Evolutionary conservation across 2,113 vertebrate genomes (phyloP).

Genomic region (Daubentonia madagascariensis): DNA sequence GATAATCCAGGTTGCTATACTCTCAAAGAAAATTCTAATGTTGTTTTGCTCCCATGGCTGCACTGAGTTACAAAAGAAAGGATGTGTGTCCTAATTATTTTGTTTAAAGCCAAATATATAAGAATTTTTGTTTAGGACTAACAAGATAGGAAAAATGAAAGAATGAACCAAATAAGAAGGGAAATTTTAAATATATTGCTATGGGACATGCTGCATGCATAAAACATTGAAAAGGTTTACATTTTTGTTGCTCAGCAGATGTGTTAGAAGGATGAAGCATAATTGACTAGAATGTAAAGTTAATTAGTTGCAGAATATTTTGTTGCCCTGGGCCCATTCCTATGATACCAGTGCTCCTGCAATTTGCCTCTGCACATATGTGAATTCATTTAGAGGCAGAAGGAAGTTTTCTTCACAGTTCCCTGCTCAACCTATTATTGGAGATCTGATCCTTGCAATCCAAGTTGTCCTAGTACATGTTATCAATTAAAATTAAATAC

Average conservation of each 20-base stretch:
- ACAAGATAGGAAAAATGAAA: slow-evolving; percentile 38
- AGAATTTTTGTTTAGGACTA: slow-evolving; percentile 47
- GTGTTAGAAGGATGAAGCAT: slow-evolving; percentile 72
- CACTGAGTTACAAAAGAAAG: not conserved
- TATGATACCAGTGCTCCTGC: not conserved
- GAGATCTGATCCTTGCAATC: slow-evolving; percentile 56
- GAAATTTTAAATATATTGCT: slow-evolving; percentile 72
- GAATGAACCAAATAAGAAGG: slow-evolving; percentile 6
- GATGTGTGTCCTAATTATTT: slow-evolving; percentile 38
- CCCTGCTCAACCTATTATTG: slow-evolving; percentile 54
- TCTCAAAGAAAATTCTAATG: not conserved
- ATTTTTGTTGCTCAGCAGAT: slow-evolving; percentile 78
- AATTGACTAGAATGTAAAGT: slow-evolving; percentile 74
- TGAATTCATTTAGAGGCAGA: slow-evolving; percentile 54
- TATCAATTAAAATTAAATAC: slow-evolving; percentile 79
- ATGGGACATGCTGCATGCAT: slow-evolving; percentile 69
- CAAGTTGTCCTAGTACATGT: slow-evolving; percentile 54
- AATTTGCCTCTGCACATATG: slow-evolving; percentile 47
- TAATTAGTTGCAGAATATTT: slow-evolving; percentile 78
- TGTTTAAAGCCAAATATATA: slow-evolving; percentile 48
- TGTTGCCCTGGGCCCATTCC: slow-evolving; percentile 66
- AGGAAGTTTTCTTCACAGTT: slow-evolving; percentile 50
- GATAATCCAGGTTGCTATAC: not conserved
- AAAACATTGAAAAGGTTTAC: slow-evolving; percentile 65
- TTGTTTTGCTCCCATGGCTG: not conserved